Base-by-base conservation (phyloP, 2,888 invertebrate species). In the Mythimna pallens region DNA sequence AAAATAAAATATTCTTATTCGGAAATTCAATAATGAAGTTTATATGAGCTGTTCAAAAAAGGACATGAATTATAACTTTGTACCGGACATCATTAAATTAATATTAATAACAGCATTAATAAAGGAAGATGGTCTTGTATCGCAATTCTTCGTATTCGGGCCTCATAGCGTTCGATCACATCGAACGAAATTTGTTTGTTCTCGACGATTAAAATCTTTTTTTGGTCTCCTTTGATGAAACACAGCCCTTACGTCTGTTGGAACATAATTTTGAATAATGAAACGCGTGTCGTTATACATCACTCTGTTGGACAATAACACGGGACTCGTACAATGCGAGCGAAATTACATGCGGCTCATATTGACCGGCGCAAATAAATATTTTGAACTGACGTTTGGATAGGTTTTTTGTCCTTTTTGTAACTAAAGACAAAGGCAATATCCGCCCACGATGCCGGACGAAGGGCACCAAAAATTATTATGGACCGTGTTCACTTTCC, bases 381-480 rank as follows among this genome's bases (percentile, higher is more conserved):
- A 94, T 92, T 92, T 90, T 88, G 88, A 90, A 90, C 93, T 93
- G 95, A 93, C 94, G 90, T 94, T 93, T 92, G 82, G 82, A 84
- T 87, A 71, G n/a, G 86, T 87, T 90, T 93, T 93, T 94, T 92
- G 86, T 89, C 89, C 88, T 86, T 92, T 93, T 93, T 92, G 86
- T 89, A 86, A 88, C 86, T 90, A 93, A 94, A 95, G 94, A 96
- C 96, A 96, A 96, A 95, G 94, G 93, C 91, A 81, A 92, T 92
- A 93, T 93, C 93, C 96, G 93, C 96, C 95, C 95, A 95, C 95
- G 91, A 88, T 85, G 90, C 88, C 90, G 88, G 89, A 88, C 88
- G 91, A 92, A 94, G 93, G 93, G 93, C 91, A 91, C 92, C 94
- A 89, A 95, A 92, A 96, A 95, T 96, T 95, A 96, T 96, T 94